Evolutionary conservation across 2,888 invertebrate species (phyloP), one percentile per base, ranked within the genome.

Genomic region (Anticlea derivata): DNA sequence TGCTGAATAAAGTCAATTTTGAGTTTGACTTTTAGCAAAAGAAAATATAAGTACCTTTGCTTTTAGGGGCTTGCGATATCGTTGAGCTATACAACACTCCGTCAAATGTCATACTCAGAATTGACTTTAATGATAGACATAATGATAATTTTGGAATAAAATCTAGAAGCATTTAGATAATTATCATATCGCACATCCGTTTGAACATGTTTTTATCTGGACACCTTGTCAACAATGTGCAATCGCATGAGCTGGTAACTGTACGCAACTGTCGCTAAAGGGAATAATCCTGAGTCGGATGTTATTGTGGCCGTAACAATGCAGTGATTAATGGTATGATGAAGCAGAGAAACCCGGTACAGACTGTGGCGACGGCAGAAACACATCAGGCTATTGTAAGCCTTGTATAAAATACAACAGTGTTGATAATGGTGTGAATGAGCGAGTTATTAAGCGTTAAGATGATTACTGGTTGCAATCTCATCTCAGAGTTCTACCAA

Each of bases 291-390:
- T 49, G 48, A 50, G 53, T 56, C 58, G 63, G 60, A 57, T 52
- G 50, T 63, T 58, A 66, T 71, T 72, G 71, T 73, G 64, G 54
- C 51, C 51, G 61, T 63, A 68, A 75, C 76, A 75, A 75, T 67
- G 67, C 59, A 47, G 58, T 73, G 75, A 75, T 75, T 71, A 71
- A 75, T 74, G 66, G 61, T 48, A 60, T 63, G 65, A 61, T 58
- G 60, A 45, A 54, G 30, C 34, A 29, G 53, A 55, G 60, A 58
- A 60, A 50, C 60, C 52, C 60, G 65, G 59, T 35, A 52, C 57
- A 60, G 43, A 53, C 47, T 45, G 50, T 37, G 43, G 24, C 27
- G 41, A 52, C 49, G 20, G 35, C 51, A 29, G 48, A 44, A 55
- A 51, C 44, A 46, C 34, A 38, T 39, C 39, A 41, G 24, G 53